Evolutionary conservation across 1,140 invertebrate genomes (phyloP).

Genomic region (Anastrepha obliqua): DNA sequence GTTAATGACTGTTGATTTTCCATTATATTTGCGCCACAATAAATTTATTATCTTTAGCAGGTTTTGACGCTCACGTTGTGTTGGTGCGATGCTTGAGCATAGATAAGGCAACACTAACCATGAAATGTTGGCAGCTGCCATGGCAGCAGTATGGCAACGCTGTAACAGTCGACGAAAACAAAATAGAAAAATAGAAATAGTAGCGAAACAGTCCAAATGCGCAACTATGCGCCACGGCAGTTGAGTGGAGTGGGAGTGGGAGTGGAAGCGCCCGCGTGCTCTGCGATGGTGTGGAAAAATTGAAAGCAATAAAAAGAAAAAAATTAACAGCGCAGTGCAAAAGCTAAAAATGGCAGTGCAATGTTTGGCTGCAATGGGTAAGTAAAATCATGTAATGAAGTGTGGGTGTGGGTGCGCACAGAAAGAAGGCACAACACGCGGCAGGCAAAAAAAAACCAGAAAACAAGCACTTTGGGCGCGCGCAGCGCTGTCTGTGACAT

Average conservation of each 20-base stretch:
- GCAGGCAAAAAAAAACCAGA: not conserved
- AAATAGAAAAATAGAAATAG: not conserved
- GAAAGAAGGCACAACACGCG: no score
- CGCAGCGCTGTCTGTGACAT: conserved; percentile 15
- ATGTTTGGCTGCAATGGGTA: no score
- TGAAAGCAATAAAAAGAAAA: conserved; percentile 4
- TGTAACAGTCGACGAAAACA: not conserved
- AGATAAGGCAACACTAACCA: not conserved
- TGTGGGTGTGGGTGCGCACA: conserved; percentile 9
- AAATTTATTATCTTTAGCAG: no score
- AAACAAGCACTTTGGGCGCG: conserved; percentile 7
- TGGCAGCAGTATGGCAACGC: not conserved
- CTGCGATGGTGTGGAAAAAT: not conserved
- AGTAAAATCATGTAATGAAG: not conserved
- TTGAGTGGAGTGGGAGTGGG: not conserved
- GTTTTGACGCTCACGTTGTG: not conserved
- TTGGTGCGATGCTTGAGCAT: not conserved
- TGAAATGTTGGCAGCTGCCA: not conserved
- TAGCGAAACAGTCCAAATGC: not conserved
- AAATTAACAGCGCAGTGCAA: not conserved
- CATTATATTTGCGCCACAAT: no score
- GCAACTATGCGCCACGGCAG: not conserved
- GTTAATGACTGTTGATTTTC: no score
- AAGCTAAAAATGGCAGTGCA: not conserved
- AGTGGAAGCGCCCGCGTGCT: no score